Conservation (phyloP, 1,140 invertebrate species). For the Hormaphis cornu region DNA sequence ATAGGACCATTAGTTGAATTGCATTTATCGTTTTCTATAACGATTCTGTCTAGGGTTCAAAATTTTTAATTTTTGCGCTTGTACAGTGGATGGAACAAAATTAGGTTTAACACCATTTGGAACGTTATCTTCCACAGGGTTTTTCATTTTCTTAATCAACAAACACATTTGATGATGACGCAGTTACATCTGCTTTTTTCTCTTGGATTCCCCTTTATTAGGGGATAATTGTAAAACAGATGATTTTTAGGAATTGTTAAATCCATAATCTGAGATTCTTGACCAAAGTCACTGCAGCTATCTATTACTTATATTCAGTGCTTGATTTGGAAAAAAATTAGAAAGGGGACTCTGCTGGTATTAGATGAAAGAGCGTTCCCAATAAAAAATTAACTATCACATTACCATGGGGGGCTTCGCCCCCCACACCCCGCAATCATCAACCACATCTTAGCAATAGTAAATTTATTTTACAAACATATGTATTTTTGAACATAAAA, state of each 20-base stretch:
- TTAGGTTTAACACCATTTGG: not conserved
- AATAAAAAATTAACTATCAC: not conserved
- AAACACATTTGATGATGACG: not conserved
- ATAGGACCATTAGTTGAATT: not conserved
- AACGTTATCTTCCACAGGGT: not conserved
- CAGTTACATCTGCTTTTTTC: not conserved
- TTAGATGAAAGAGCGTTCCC: not conserved
- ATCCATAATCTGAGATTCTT: constrained; percentile 27
- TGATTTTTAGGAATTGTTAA: not conserved
- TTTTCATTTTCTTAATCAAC: constrained; percentile 17
- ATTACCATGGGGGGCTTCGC: not conserved
- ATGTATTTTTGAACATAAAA: too few relatives aligned
- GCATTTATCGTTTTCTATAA: constrained; percentile 25
- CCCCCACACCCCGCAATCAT: not conserved
- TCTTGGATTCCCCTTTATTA: constrained; percentile 1
- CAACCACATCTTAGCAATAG: too few relatives aligned
- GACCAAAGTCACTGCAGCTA: constrained; percentile 41
- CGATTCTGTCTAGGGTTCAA: not conserved
- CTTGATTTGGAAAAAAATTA: not conserved
- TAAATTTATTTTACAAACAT: not conserved
- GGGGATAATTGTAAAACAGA: constrained; percentile 17
- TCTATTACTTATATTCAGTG: constrained; percentile 50
- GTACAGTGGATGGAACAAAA: not conserved
- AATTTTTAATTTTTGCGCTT: not conserved
- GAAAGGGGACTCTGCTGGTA: not conserved